Evolutionary conservation across 1,140 invertebrate genomes (phyloP).

Genomic region (Helicoverpa armigera): DNA sequence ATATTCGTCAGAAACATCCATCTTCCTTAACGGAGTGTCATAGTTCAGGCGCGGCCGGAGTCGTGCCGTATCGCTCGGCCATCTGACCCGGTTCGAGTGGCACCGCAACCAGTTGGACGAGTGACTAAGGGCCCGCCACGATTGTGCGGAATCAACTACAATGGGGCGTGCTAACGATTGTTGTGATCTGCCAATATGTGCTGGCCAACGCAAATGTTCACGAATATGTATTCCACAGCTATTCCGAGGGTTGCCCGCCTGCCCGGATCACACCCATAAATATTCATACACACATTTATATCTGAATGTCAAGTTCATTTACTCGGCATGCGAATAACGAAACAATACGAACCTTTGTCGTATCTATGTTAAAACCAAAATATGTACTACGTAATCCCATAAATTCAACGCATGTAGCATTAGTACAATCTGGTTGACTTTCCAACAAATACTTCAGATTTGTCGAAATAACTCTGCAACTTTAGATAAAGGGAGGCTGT

Average conservation of each 20-base stretch:
- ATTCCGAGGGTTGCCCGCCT: constrained; percentile 23
- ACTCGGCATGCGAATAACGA: constrained; percentile 43
- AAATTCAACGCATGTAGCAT: constrained; percentile 54
- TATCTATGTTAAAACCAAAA: constrained; percentile 44
- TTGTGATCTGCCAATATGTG: constrained; percentile 45
- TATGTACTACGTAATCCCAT: constrained; percentile 56
- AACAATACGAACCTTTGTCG: constrained; percentile 48
- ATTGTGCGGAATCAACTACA: constrained; percentile 51
- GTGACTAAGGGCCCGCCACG: constrained; percentile 45
- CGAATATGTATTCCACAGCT: constrained; percentile 32
- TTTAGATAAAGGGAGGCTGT: constrained; percentile 64
- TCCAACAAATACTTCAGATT: constrained; percentile 65
- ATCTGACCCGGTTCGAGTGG: constrained; percentile 60
- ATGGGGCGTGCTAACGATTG: constrained; percentile 47
- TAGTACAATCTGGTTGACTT: constrained; percentile 57
- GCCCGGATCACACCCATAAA: constrained; percentile 16
- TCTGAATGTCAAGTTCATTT: constrained; percentile 22
- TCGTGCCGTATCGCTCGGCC: constrained; percentile 63
- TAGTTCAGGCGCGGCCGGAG: constrained; percentile 45
- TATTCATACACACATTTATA: constrained; percentile 5
- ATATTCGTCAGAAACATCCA: constrained; percentile 61
- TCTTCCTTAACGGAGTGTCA: constrained; percentile 59
- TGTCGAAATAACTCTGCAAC: constrained; percentile 64
- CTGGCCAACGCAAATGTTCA: constrained; percentile 10
- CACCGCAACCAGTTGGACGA: constrained; percentile 49